phyloP scores from a whole-genome alignment of 1,140 invertebrate genomes.

The Triops cancriformis region DNA sequence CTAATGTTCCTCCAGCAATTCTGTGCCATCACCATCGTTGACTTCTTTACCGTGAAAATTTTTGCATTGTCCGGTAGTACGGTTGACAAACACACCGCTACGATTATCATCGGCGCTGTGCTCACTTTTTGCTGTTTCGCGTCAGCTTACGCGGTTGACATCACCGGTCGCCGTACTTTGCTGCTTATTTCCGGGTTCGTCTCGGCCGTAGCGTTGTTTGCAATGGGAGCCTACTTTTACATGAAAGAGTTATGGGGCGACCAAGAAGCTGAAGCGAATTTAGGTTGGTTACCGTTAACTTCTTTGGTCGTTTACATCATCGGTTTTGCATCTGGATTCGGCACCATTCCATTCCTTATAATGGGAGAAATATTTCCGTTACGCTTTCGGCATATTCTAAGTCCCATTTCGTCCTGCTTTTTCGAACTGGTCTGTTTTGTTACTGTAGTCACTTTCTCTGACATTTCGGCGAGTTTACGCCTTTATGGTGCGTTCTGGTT shows the following conservation, averaged over 20 bases:
- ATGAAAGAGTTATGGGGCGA: constrained; percentile 27
- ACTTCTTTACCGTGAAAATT: too few relatives aligned
- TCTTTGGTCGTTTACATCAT: constrained; percentile 64
- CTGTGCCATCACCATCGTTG: too few relatives aligned
- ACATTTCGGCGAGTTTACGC: too few relatives aligned
- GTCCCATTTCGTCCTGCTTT: too few relatives aligned
- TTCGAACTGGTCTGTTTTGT: too few relatives aligned
- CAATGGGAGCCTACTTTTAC: constrained; percentile 34
- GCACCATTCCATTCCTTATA: constrained; percentile 71
- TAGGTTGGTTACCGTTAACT: constrained; percentile 60
- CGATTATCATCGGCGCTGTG: too few relatives aligned
- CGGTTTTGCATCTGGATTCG: constrained; percentile 65
- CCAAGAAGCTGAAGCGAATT: background rate
- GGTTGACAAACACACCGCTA: too few relatives aligned
- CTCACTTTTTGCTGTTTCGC: constrained; percentile 54
- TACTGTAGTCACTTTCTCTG: too few relatives aligned
- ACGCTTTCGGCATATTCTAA: background rate
- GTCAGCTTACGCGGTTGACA: constrained; percentile 47
- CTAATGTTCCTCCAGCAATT: too few relatives aligned
- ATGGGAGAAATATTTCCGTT: too few relatives aligned
- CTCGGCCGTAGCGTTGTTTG: constrained; percentile 20
- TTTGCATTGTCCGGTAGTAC: too few relatives aligned
- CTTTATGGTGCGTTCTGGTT: too few relatives aligned
- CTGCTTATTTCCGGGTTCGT: background rate
- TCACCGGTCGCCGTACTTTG: background rate